These are phyloP conservation scores for Hypanus sabinus DNA, from an alignment of 2,113 vertebrate genomes.

Conservation along the genomic window DNA sequence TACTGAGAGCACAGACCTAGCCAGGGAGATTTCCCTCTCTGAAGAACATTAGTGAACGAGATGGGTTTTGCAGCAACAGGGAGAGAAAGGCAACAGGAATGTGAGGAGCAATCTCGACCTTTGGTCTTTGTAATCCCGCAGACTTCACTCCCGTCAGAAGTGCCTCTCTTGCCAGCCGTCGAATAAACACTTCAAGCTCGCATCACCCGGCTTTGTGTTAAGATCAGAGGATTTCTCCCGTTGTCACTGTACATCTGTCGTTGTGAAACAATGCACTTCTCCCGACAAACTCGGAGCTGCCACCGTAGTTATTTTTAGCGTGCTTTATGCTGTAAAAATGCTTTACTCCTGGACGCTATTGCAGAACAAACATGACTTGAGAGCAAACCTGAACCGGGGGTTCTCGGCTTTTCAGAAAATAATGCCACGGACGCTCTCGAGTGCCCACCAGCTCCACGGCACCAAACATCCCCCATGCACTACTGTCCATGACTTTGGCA, in stretches of 20 bases:
- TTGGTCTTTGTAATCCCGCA: not conserved
- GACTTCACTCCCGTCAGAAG: not conserved
- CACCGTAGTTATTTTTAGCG: not conserved
- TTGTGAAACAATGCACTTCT: not conserved
- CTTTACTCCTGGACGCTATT: not conserved
- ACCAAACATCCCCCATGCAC: not conserved
- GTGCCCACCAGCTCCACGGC: not conserved
- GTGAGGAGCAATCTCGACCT: not conserved
- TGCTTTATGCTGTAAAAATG: not conserved
- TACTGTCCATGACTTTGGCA: not conserved
- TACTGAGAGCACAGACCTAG: no score
- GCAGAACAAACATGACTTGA: not conserved
- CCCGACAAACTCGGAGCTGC: not conserved
- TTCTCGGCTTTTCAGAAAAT: no score
- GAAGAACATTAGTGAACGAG: no score
- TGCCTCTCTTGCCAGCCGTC: not conserved
- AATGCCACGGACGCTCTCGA: not conserved
- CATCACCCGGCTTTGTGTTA: not conserved
- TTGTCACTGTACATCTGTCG: not conserved
- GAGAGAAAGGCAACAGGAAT: not conserved
- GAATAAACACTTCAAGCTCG: not conserved
- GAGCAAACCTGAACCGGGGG: not conserved
- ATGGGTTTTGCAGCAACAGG: not conserved
- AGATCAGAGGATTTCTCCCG: not conserved
- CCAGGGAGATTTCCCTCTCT: no score